phyloP scores from a whole-genome alignment of 2,797 vertebrate genomes.

The Amblyopsis hoosieri region DNA sequence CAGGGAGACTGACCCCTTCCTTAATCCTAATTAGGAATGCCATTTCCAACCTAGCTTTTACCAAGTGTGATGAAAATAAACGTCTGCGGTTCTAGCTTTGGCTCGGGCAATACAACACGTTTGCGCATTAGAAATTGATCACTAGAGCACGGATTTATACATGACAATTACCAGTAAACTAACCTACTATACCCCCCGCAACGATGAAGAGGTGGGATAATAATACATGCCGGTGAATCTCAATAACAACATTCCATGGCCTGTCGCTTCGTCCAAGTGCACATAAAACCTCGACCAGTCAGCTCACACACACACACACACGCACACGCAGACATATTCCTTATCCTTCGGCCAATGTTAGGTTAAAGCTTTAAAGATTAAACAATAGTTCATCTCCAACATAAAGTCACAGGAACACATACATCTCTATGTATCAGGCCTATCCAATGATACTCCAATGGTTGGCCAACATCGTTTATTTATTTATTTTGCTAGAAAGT shows the following conservation, averaged over 20 bases:
- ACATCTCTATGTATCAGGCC: conserved; percentile 49
- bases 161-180: conserved; percentile 27
- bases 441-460: conserved; percentile 39
- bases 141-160: conserved; percentile 14
- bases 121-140: conserved; percentile 36
- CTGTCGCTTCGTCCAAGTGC: conserved; percentile 30
- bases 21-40: conserved; percentile 86
- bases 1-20: conserved; percentile 77
- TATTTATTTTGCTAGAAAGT: conserved; percentile 50
- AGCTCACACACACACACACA: background rate
- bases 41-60: conserved; percentile 71
- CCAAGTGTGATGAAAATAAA: conserved; percentile 67
- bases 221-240: conserved; percentile 60
- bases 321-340: conserved; percentile 14
- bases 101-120: conserved; percentile 20
- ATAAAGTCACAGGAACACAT: conserved; percentile 45
- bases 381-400: conserved; percentile 52
- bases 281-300: conserved; percentile 33
- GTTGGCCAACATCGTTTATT: conserved; percentile 30
- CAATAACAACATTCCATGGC: conserved; percentile 46
- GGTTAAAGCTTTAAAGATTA: conserved; percentile 49
- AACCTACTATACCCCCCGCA: conserved; percentile 36
- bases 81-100: conserved; percentile 21
- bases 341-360: conserved; percentile 35
- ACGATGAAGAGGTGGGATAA: conserved; percentile 53